These are phyloP conservation scores for Riptortus pedestris DNA, from an alignment of 1,140 invertebrate species.

Conservation along the genomic window DNA sequence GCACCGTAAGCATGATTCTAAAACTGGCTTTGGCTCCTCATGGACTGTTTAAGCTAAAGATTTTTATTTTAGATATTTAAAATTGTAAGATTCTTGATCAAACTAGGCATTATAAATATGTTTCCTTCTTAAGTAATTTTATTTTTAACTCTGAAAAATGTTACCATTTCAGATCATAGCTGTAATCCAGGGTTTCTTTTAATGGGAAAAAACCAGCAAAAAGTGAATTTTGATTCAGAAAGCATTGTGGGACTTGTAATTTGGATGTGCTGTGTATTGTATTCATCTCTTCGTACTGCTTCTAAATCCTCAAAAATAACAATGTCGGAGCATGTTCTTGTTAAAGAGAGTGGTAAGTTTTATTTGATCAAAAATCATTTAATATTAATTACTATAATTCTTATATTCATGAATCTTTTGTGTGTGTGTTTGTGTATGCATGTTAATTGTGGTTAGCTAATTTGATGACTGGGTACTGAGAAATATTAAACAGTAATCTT, in stretches of 20 bases:
- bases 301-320: constrained; percentile 66
- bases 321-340: constrained; percentile 54
- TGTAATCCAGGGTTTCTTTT: constrained; percentile 65
- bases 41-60: too few relatives aligned
- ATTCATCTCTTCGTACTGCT: constrained; percentile 79
- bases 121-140: too few relatives aligned
- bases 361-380: constrained; percentile 14
- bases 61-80: too few relatives aligned
- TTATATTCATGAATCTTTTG: too few relatives aligned
- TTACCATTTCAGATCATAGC: constrained; percentile 44
- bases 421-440: too few relatives aligned
- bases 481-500: too few relatives aligned
- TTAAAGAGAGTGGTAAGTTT: constrained; percentile 31
- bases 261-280: constrained; percentile 90
- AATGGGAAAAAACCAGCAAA: constrained; percentile 34
- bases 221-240: constrained; percentile 66
- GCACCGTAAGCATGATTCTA: too few relatives aligned
- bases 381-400: not conserved
- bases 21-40: too few relatives aligned
- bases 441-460: too few relatives aligned
- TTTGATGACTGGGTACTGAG: not conserved
- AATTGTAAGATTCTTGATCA: too few relatives aligned
- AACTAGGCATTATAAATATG: too few relatives aligned
- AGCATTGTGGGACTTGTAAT: constrained; percentile 84
- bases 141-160: too few relatives aligned